Base-by-base conservation (phyloP, 2,797 vertebrate genomes). In the Clamator glandarius region DNA sequence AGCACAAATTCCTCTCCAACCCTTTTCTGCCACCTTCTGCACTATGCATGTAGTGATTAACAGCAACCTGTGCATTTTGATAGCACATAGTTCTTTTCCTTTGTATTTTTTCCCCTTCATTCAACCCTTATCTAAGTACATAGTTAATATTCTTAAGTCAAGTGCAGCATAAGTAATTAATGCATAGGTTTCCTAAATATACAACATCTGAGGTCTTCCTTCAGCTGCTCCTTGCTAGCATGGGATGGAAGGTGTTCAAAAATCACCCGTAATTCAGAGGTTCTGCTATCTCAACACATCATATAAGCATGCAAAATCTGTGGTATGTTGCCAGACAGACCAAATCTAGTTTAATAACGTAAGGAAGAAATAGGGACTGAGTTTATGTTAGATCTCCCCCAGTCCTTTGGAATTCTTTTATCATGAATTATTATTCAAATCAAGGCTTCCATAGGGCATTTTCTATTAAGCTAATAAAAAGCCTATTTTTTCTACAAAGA, bases 361-460 rank as follows among this genome's bases (percentile, higher is more conserved):
- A 39, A 5, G 31, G 24, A 19, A 52, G 4, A 3, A 57, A 68
- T 36, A 79, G 2, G 1, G 3, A 64, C 59, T 21, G 0, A 55
- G 42, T n/a, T 9, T 3, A 21, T 57, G 79, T 87, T 44, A 87
- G 24, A 42, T 3, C 8, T 67, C 4, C 2, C 2, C 2, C 10
- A 70, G 29, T 0, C 1, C 2, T 72, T 74, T 29, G 57, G 5
- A 68, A 87, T 78, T 35, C 7, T 61, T 5, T 62, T 26, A 33
- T 58, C 5, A 21, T 2, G 41, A 50, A 48, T 21, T 58, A 41
- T 28, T 63, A 41, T 59, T 75, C 17, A 63, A 46, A 55, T 33
- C 24, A 63, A 39, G 1, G 3, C 9, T 62, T 21, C n/a, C 11
- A 20, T 31, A 16, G 10, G 25, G 8, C 2, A 33, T 50, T 75